A percentile compares a stretch with the other conserved stretches of the same genome.
phyloP scores from a whole-genome alignment of 2,888 invertebrate species.

The Liodrosophila aerea region DNA sequence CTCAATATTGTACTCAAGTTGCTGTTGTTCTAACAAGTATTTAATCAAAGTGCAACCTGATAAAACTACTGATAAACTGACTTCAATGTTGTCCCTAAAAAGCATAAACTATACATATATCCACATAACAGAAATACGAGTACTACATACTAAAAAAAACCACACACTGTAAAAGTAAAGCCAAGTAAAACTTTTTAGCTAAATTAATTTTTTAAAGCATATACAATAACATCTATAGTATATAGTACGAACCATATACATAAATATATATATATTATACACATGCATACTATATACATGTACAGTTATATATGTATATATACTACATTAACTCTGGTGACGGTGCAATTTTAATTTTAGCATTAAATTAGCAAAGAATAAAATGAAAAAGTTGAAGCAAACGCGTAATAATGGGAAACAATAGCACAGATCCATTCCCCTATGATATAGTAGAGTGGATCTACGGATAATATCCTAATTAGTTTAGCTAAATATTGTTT shows the following conservation, averaged over 20 bases:
- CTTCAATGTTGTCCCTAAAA: conserved; percentile 36
- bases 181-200: conserved; percentile 76
- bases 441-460: too few relatives aligned
- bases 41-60: conserved; percentile 63
- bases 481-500: conserved; percentile 60
- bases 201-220: conserved; percentile 71
- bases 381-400: conserved; percentile 26
- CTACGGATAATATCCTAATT: conserved; percentile 56
- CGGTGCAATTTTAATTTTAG: conserved; percentile 78
- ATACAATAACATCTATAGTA: too few relatives aligned
- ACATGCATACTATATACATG: conserved; percentile 37
- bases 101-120: conserved; percentile 10
- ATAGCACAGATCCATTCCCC: not conserved
- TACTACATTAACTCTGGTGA: conserved; percentile 64
- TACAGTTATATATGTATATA: conserved; percentile 25
- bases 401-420: conserved; percentile 20
- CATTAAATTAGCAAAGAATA: conserved; percentile 50
- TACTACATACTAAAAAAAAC: conserved; percentile 15
- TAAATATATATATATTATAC: conserved; percentile 30
- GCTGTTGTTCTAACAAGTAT: conserved; percentile 61
- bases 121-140: conserved; percentile 29
- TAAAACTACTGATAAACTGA: conserved; percentile 27
- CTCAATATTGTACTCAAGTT: conserved; percentile 50
- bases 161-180: conserved; percentile 37
- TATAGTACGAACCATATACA: too few relatives aligned